Percentiles rank a stretch among this genome's conserved stretches.
phyloP scores from a whole-genome alignment of 30 jellyfish, hydroid and myxozoan genomes.

The Phacellophora camtschatica region DNA sequence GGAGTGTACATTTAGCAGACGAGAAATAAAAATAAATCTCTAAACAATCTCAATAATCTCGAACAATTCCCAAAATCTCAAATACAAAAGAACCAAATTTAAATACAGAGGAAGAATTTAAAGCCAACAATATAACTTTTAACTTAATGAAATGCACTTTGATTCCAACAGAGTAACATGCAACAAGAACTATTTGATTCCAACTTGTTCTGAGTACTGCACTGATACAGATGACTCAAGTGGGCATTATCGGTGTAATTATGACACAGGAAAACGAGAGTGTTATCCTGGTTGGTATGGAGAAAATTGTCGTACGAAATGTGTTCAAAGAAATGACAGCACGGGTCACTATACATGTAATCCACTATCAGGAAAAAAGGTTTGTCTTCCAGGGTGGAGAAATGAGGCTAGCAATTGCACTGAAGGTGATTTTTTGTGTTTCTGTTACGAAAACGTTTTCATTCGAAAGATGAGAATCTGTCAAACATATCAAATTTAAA shows the following conservation, averaged over 20 bases:
- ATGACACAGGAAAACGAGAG: constrained; percentile 23
- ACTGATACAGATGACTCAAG: constrained; percentile 32
- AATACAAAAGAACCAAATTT: no score
- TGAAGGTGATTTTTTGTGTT: constrained; percentile 5
- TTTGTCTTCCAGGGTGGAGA: constrained; percentile 71
- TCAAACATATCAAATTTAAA: no score
- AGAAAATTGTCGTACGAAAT: neutral
- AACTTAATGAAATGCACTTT: no score
- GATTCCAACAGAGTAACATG: constrained; percentile 62
- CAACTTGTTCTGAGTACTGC: constrained; percentile 67
- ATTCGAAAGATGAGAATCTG: no score
- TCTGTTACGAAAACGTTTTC: neutral
- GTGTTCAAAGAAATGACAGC: constrained; percentile 51
- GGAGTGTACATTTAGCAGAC: no score
- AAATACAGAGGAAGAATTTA: no score
- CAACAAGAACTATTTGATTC: constrained; percentile 33
- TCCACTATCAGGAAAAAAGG: constrained; percentile 30
- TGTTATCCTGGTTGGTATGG: constrained; percentile 73
- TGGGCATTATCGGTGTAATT: constrained; percentile 66
- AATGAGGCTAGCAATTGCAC: constrained; percentile 51
- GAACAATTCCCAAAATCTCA: no score
- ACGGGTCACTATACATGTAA: constrained; percentile 65
- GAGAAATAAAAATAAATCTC: no score
- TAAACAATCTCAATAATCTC: no score
- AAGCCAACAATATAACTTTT: no score